Percentiles rank a stretch among this genome's conserved stretches.
Evolutionary conservation across 2,888 invertebrate species (phyloP).

Genomic region (Athalia cordata): DNA sequence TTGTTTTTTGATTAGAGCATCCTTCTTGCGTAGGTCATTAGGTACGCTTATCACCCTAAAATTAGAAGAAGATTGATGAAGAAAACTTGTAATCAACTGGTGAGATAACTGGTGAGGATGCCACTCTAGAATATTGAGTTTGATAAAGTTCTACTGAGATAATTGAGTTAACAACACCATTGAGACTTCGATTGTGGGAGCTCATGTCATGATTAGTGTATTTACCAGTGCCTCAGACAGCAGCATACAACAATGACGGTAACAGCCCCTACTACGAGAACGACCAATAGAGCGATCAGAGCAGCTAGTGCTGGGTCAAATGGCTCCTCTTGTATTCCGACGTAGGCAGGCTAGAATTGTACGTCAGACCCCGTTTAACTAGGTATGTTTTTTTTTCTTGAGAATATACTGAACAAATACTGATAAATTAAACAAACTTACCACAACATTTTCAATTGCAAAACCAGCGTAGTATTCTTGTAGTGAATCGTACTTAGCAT

Average conservation of each 20-base stretch:
- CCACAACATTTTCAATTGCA: slow-evolving; percentile 84
- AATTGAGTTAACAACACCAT: not conserved
- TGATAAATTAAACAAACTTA: slow-evolving; percentile 55
- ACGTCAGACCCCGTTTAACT: slow-evolving; percentile 4
- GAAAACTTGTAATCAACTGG: not conserved
- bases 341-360: slow-evolving; percentile 77
- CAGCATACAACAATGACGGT: slow-evolving; percentile 92
- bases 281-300: slow-evolving; percentile 88
- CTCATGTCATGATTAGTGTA: slow-evolving; percentile 40
- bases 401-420: too few species aligned
- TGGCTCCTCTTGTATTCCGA: slow-evolving; percentile 81
- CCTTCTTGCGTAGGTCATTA: slow-evolving; percentile 88
- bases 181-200: not conserved
- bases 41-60: slow-evolving; percentile 86
- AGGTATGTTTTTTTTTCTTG: too few species aligned
- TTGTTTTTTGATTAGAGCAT: slow-evolving; percentile 87
- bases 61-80: slow-evolving; percentile 31
- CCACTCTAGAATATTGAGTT: not conserved
- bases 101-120: not conserved
- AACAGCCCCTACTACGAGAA: slow-evolving; percentile 89
- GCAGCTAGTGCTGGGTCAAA: slow-evolving; percentile 92
- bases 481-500: slow-evolving; percentile 89
- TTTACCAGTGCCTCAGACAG: slow-evolving; percentile 88
- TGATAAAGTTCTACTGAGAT: not conserved
- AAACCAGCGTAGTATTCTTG: slow-evolving; percentile 86